These are phyloP conservation scores for fruit fly (Drosophila melanogaster) DNA, from an alignment of 1,140 invertebrate species.

Conservation along the genomic window DNA sequence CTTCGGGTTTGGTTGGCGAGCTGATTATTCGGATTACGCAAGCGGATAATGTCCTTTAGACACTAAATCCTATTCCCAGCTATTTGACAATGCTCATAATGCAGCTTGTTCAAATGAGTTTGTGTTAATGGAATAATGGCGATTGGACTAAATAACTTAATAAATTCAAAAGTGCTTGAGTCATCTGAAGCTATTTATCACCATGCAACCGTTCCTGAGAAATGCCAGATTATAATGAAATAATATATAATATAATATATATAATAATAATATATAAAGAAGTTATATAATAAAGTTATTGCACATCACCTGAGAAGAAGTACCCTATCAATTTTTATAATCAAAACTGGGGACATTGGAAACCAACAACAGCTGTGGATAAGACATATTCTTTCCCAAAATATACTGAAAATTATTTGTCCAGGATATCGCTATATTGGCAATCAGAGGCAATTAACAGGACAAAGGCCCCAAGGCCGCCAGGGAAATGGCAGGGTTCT, in stretches of 20 bases:
- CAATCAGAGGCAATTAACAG: conserved; percentile 50
- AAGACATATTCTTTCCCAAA: background rate
- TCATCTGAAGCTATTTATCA: background rate
- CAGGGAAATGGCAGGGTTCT: conserved; percentile 18
- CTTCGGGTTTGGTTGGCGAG: conserved; percentile 12
- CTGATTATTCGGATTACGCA: conserved; percentile 30
- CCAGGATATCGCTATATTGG: conserved; percentile 18
- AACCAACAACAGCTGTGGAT: conserved; percentile 29
- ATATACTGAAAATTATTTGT: conserved; percentile 47
- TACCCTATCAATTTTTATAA: background rate
- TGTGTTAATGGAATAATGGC: no score
- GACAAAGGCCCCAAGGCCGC: conserved; percentile 31
- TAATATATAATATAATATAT: no score
- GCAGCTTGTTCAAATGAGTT: background rate
- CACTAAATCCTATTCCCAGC: background rate
- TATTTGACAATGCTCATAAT: background rate
- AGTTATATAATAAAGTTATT: background rate
- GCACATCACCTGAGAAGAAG: conserved; percentile 28
- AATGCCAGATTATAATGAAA: background rate
- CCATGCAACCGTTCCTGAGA: no score
- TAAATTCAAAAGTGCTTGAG: no score
- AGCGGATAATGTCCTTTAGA: conserved; percentile 15
- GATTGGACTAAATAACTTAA: no score
- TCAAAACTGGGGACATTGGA: conserved; percentile 30
- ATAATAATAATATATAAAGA: no score